Evolutionary conservation across 1,140 invertebrate species (phyloP), one percentile per base, ranked within the genome.

Genomic region (Cardiocondyla obscurior): DNA sequence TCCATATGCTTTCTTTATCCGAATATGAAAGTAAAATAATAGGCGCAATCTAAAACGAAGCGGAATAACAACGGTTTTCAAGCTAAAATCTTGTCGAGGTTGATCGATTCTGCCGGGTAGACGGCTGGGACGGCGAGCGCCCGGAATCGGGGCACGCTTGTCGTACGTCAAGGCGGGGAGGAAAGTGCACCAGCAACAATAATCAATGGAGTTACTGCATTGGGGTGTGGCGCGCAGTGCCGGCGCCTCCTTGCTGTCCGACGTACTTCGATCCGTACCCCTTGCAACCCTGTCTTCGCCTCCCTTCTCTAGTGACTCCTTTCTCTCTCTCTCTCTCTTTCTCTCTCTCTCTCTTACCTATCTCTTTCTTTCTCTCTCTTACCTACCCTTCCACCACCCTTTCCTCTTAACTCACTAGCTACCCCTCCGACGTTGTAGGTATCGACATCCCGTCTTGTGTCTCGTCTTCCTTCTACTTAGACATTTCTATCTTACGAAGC

Each of bases 191-290:
- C 84, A 82, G 90, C 90, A 92, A 92, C 90, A 92, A 92, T 91
- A 92, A 92, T 91, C 91, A 91, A 92, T 92, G 91, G 90, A 92
- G 91, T 91, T 91, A 90, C 91, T 91, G 91, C 90, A 92, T 90
- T 89, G 90, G 91, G 91, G 90, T 92, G 91, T 92, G 91, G 91
- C 91, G 90, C 89, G 84, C 90, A 90, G 88, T 91, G 83, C 86
- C 90, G 90, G 90, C 91, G 90, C 90, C 88, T 92, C 88, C 90
- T 88, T 87, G 91, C 91, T 92, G 91, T 91, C 91, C 90, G 89
- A 91, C 90, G 89, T 91, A 82, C 90, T 92, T 92, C 91, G 91
- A 91, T 92, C 58, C 91, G 89, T 89, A 87, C 85, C 90, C 88
- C 88, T 90, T 91, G 84, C 90, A 85, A 90, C 87, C 90, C 86